Conservation (phyloP, 2,113 vertebrate species). For the Paramisgurnus dabryanus region DNA sequence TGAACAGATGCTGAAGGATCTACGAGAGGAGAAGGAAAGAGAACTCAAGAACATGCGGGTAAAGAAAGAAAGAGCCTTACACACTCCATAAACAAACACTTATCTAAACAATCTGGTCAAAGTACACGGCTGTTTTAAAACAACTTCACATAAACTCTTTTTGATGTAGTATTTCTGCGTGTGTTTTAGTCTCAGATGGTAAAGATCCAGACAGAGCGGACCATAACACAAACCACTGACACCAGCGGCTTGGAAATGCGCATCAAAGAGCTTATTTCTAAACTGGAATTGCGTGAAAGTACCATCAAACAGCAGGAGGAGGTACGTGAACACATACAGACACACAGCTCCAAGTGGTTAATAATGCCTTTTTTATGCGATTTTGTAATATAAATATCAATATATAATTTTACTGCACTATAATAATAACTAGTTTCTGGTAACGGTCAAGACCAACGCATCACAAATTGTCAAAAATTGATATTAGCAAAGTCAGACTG, state of each 20-base stretch:
- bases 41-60: constrained; percentile 87
- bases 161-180: neutral
- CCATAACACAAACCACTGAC: constrained; percentile 71
- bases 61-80: neutral
- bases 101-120: too few species aligned
- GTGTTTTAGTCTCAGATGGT: constrained; percentile 79
- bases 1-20: constrained; percentile 79
- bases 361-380: too few species aligned
- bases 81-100: too few species aligned
- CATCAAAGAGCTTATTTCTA: constrained; percentile 80
- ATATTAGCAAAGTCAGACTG: too few species aligned
- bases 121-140: too few species aligned
- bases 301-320: constrained; percentile 85
- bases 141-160: neutral
- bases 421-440: too few species aligned
- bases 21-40: constrained; percentile 85
- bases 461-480: too few species aligned
- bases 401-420: too few species aligned
- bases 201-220: constrained; percentile 80
- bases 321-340: constrained; percentile 62
- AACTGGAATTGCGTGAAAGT: constrained; percentile 82
- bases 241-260: constrained; percentile 80
- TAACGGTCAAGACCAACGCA: too few species aligned
- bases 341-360: neutral
- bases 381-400: too few species aligned